Evolutionary conservation across 2,888 invertebrate genomes (phyloP).

Genomic region (Toxonevra muliebris): DNA sequence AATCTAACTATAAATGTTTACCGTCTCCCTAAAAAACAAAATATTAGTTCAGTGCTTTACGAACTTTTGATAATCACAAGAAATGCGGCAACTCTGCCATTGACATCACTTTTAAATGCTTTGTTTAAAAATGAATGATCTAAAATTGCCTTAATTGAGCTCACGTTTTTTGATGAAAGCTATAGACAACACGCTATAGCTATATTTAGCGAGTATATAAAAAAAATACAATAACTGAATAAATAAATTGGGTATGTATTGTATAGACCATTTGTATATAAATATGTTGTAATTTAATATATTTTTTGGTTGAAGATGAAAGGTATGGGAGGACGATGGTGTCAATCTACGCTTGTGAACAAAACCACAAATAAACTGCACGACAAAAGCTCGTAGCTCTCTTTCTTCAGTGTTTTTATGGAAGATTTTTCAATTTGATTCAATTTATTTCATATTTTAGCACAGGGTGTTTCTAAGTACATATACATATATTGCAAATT

Average conservation of each 20-base stretch:
- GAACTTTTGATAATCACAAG: slow-evolving; percentile 1
- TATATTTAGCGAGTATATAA: neutral
- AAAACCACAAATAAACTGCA: neutral
- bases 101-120: neutral
- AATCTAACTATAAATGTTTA: too few species aligned
- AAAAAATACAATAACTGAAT: neutral
- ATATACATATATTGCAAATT: too few species aligned
- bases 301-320: neutral
- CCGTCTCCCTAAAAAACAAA: too few species aligned
- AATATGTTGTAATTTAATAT: neutral
- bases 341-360: neutral
- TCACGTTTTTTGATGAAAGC: slow-evolving; percentile 1
- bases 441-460: too few species aligned
- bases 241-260: neutral
- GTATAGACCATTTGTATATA: neutral
- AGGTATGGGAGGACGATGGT: neutral
- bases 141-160: neutral
- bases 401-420: too few species aligned
- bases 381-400: neutral
- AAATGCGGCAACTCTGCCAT: neutral
- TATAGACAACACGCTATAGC: neutral
- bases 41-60: neutral
- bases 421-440: too few species aligned
- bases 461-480: too few species aligned
- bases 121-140: neutral